phyloP scores from a whole-genome alignment of 2,888 invertebrate genomes.

The Stenurella melanura region DNA sequence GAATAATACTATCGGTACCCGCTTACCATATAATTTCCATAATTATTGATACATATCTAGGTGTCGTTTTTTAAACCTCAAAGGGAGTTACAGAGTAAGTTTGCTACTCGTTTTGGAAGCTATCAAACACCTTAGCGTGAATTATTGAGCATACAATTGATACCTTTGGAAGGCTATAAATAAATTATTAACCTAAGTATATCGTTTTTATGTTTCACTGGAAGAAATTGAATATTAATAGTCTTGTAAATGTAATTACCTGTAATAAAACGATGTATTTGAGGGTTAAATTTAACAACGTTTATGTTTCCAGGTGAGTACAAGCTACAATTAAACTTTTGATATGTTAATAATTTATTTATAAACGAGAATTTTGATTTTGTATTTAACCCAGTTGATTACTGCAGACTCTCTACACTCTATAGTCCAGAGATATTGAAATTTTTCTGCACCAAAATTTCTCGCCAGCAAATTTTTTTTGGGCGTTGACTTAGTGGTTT shows the following conservation, averaged over 20 bases:
- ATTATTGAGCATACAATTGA: slow-evolving; percentile 29
- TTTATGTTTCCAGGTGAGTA: neutral
- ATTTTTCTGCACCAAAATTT: too few relatives aligned
- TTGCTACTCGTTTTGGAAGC: neutral
- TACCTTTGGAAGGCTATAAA: slow-evolving; percentile 20
- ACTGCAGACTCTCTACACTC: too few relatives aligned
- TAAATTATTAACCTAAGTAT: slow-evolving; percentile 17
- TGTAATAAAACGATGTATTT: neutral
- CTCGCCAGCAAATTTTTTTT: too few relatives aligned
- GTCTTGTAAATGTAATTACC: slow-evolving; percentile 5
- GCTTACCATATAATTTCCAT: slow-evolving; percentile 3
- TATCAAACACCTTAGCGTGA: slow-evolving; percentile 20
- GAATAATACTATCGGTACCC: neutral
- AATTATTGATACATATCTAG: neutral
- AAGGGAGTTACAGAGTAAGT: slow-evolving; percentile 4
- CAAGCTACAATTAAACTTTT: neutral
- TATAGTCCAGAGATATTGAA: too few relatives aligned
- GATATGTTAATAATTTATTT: neutral
- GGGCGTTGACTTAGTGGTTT: too few relatives aligned
- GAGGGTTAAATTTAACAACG: neutral
- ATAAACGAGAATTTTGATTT: neutral
- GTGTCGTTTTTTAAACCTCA: neutral
- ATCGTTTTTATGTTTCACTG: neutral
- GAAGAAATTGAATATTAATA: slow-evolving; percentile 3
- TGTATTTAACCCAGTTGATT: neutral